These are phyloP conservation scores for Suricata suricatta DNA, from an alignment of 2,113 vertebrate genomes.

Conservation along the genomic window DNA sequence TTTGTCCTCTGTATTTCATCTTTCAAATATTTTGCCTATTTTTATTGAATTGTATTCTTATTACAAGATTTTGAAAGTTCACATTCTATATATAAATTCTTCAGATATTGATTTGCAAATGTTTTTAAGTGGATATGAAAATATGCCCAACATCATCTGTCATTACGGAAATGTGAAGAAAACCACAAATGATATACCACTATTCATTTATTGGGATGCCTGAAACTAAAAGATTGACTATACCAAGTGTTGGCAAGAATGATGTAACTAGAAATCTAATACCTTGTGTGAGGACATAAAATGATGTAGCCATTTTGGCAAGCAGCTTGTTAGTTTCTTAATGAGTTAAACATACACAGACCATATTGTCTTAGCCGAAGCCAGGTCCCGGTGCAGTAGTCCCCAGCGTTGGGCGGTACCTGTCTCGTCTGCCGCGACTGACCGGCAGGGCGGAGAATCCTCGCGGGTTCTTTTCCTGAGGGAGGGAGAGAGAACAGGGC, in stretches of 20 bases:
- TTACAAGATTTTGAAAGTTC: not conserved
- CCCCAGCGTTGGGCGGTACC: too few species aligned
- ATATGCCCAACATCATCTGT: not conserved
- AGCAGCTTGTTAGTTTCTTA: not conserved
- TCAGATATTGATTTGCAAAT: not conserved
- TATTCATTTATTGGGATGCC: not conserved
- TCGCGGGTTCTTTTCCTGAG: too few species aligned
- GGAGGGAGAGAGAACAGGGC: too few species aligned
- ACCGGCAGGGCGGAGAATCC: too few species aligned
- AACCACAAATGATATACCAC: not conserved
- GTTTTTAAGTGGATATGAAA: not conserved
- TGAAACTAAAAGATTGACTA: not conserved
- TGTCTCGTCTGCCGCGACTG: too few species aligned
- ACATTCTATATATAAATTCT: not conserved
- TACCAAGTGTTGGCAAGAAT: not conserved
- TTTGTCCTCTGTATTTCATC: not conserved
- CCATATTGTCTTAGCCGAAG: too few species aligned
- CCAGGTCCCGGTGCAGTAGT: too few species aligned
- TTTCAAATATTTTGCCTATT: not conserved
- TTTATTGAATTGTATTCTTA: not conserved
- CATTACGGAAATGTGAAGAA: not conserved
- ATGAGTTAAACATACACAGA: not conserved
- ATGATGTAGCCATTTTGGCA: not conserved
- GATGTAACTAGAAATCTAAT: not conserved
- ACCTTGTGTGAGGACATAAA: not conserved